These are phyloP conservation scores for Chloropsis cyanopogon DNA, from an alignment of 2,113 vertebrate species.

Conservation along the genomic window DNA sequence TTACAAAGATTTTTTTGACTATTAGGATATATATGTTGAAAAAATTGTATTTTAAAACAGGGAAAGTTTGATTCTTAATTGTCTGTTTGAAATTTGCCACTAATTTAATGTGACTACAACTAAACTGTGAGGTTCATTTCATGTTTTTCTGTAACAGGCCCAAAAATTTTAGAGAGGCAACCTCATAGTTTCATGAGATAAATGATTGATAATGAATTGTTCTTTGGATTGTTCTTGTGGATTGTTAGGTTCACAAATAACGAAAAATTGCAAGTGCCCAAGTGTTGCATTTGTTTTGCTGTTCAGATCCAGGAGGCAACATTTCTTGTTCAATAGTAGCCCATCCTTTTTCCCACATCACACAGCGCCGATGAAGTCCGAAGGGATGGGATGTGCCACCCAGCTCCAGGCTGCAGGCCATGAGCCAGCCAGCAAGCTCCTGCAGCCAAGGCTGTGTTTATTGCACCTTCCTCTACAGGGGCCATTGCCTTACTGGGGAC, in stretches of 20 bases:
- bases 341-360: not conserved
- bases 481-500: not conserved
- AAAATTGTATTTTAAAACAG: not conserved
- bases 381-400: not conserved
- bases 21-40: not conserved
- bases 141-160: not conserved
- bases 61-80: not conserved
- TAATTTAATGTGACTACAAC: not conserved
- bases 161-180: not conserved
- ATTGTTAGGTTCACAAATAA: not conserved
- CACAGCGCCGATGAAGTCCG: accelerated
- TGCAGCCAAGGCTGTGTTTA: not conserved
- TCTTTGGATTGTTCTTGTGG: not conserved
- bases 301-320: not conserved
- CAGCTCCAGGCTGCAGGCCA: not conserved
- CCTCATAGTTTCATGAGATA: not conserved
- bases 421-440: not conserved
- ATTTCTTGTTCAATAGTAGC: not conserved
- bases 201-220: not conserved
- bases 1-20: not conserved
- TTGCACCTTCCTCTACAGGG: not conserved
- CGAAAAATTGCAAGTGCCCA: not conserved
- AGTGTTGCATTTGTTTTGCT: not conserved
- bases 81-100: not conserved
- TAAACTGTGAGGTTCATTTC: not conserved